Evolutionary conservation across 2,888 invertebrate genomes (phyloP), one percentile per base, ranked within the genome.

Genomic region (Cordylochernes scorpioides): DNA sequence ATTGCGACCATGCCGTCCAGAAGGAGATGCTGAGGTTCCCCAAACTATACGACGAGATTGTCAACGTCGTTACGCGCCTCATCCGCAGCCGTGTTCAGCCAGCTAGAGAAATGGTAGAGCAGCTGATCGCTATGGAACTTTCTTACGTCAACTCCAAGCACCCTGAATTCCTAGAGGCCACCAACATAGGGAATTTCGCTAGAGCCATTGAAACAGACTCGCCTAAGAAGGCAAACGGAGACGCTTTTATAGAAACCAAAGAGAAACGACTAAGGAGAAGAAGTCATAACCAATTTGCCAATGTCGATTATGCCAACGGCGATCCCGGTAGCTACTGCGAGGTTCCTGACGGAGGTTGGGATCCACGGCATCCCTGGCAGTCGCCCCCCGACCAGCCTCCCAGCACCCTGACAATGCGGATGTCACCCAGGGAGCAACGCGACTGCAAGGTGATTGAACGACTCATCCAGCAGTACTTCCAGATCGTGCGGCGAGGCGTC

Each of bases 101-200:
- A 13, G 94, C 97, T 24, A 97, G 97, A 58, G 52, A 65, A 16
- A 94, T 97, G 88, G 91, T 94, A 25, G 86, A 91, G 54, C 91
- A 97, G 58, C 55, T 99, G 44, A 88, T 99, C 9, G 73, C 74
- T 21, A 86, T 97, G 45, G 97, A 99, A 57, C 59, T 97, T 48
- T 86, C 97, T 1, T 99, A 99, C 54, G 94, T 99, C 31, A 99
- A 99, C 57, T 99, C 94, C 8, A 94, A 91, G 51, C 97, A 99
- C 59, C 97, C 97, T 0, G 97, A 99, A 60, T 99, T 99, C 58
- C 75, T 78, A 48, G 94, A 97, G 52, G 86, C 91, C 2, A 73
- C 75, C 12, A 57, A 82, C 25, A 82, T 78, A 25, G 73, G 77
- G 9, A 68, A 78, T 2, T 59, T 82, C 40, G 61, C 78, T 29